phyloP scores from a whole-genome alignment of 1,140 invertebrate species.

The Panagrolaimus sp. region DNA sequence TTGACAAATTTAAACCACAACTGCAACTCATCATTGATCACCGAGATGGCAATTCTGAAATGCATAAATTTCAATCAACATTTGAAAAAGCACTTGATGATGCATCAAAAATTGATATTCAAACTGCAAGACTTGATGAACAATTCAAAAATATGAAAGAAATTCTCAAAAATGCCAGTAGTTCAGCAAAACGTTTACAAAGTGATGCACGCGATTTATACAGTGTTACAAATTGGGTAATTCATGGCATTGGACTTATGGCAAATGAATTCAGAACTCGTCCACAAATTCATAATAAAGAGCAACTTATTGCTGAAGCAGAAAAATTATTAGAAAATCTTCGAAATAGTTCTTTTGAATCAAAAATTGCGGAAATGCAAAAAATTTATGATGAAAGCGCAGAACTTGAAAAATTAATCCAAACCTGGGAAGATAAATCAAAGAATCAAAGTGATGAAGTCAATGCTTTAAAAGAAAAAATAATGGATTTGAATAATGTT shows the following conservation, averaged over 20 bases:
- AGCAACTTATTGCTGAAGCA: slow-evolving; percentile 34
- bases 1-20: slow-evolving; percentile 19
- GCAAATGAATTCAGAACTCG: slow-evolving; percentile 23
- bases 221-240: slow-evolving; percentile 29
- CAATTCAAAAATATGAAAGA: slow-evolving; percentile 25
- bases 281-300: slow-evolving; percentile 26
- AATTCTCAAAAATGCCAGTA: slow-evolving; percentile 26
- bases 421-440: slow-evolving; percentile 9
- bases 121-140: slow-evolving; percentile 29
- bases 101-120: slow-evolving; percentile 27
- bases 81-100: slow-evolving; percentile 23
- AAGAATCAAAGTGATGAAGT: neutral
- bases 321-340: slow-evolving; percentile 28
- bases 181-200: slow-evolving; percentile 19
- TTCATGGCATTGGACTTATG: slow-evolving; percentile 23
- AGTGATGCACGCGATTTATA: slow-evolving; percentile 33
- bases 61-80: slow-evolving; percentile 31
- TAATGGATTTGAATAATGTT: neutral
- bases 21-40: slow-evolving; percentile 26
- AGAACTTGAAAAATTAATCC: slow-evolving; percentile 4
- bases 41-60: slow-evolving; percentile 21
- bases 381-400: slow-evolving; percentile 12
- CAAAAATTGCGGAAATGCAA: slow-evolving; percentile 3
- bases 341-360: neutral
- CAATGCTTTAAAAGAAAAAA: slow-evolving; percentile 10